These are phyloP conservation scores for Chrysolina oricalcia DNA, from an alignment of 2,888 invertebrate genomes.

Conservation along the genomic window DNA sequence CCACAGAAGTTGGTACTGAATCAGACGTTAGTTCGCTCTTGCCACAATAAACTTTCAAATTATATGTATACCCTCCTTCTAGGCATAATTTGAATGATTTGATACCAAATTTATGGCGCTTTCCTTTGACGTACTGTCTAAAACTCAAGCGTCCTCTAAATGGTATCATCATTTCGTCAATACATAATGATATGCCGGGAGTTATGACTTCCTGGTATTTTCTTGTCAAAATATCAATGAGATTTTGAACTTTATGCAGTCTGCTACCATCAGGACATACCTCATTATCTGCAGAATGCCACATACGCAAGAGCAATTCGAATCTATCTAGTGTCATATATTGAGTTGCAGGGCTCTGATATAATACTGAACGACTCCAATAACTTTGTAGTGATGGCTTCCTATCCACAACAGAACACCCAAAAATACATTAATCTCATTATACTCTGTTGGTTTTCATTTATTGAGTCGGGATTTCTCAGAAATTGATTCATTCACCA, in stretches of 20 bases:
- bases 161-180: constrained; percentile 28
- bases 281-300: constrained; percentile 34
- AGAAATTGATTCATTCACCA: constrained; percentile 1
- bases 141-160: constrained; percentile 12
- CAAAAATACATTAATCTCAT: constrained; percentile 21
- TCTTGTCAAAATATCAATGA: constrained; percentile 23
- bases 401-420: constrained; percentile 26
- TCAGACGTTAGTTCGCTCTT: constrained; percentile 16
- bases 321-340: no score
- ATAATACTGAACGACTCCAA: no score
- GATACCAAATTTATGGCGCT: no score
- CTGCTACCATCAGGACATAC: constrained; percentile 25
- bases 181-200: constrained; percentile 14
- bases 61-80: no score
- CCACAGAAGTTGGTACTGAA: constrained; percentile 6
- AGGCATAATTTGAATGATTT: no score
- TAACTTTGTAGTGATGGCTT: not conserved
- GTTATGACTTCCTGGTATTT: constrained; percentile 17
- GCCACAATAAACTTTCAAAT: constrained; percentile 26
- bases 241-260: constrained; percentile 17
- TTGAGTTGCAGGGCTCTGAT: no score
- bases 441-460: constrained; percentile 12
- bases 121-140: constrained; percentile 25
- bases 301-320: no score
- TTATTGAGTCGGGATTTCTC: constrained; percentile 17